These are phyloP conservation scores for Thaumetopoea pityocampa DNA, from an alignment of 1,140 invertebrate species.

Conservation along the genomic window DNA sequence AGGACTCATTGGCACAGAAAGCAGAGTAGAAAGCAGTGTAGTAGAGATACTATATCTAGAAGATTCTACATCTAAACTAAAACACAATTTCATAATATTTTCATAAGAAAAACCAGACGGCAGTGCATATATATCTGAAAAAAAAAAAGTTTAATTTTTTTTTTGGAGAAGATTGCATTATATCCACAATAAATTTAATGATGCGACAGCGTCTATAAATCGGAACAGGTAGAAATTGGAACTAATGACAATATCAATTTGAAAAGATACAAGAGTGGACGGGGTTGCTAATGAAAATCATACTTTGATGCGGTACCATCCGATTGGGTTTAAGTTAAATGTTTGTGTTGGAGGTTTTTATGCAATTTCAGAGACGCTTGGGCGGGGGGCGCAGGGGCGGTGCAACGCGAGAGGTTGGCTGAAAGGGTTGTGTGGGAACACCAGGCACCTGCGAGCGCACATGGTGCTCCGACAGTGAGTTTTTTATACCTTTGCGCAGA, in stretches of 20 bases:
- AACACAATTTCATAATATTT: no score
- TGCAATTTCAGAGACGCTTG: slow-evolving; percentile 38
- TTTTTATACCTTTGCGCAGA: slow-evolving; percentile 70
- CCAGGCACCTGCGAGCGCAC: slow-evolving; percentile 72
- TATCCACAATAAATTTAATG: slow-evolving; percentile 74
- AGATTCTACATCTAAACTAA: no score
- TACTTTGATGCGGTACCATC: background rate
- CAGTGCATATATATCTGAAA: no score
- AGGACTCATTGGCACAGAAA: no score
- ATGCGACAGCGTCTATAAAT: slow-evolving; percentile 72
- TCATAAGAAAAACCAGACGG: no score
- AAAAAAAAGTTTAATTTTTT: no score
- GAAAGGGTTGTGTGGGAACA: slow-evolving; percentile 74
- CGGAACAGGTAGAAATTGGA: slow-evolving; percentile 71
- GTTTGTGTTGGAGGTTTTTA: slow-evolving; percentile 38
- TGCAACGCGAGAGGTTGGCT: slow-evolving; percentile 45
- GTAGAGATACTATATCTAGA: no score
- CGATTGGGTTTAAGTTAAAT: slow-evolving; percentile 20
- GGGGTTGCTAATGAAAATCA: slow-evolving; percentile 10
- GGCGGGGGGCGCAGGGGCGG: slow-evolving; percentile 31
- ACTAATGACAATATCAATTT: slow-evolving; percentile 39
- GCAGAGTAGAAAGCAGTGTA: no score
- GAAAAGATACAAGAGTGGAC: slow-evolving; percentile 18
- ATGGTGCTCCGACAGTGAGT: slow-evolving; percentile 62
- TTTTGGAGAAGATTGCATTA: slow-evolving; percentile 62